phyloP scores from a whole-genome alignment of 35 echinoderm and acorn worm genomes.

The Ophiothrix spiculata region DNA sequence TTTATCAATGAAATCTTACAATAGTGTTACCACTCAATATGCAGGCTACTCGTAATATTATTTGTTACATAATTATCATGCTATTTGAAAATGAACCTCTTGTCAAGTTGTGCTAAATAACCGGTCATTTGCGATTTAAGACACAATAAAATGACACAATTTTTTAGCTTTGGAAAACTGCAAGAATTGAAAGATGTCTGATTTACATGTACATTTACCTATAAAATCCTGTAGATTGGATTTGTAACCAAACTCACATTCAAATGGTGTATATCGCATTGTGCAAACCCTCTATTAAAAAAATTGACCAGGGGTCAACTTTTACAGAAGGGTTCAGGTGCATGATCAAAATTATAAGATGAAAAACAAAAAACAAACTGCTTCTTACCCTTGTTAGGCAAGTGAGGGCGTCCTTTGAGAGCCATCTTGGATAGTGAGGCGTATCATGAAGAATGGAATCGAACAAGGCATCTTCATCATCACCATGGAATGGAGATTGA shows the following conservation, averaged over 20 bases:
- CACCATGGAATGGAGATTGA: constrained; percentile 98
- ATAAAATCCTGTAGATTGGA: too few species aligned
- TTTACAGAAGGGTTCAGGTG: background rate
- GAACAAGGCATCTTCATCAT: constrained; percentile 95
- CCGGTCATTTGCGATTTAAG: too few species aligned
- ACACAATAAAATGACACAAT: too few species aligned
- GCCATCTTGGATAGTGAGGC: constrained; percentile 78
- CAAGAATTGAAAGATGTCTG: too few species aligned
- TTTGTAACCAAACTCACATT: too few species aligned
- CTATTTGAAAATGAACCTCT: background rate
- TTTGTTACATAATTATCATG: background rate
- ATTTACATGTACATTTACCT: too few species aligned
- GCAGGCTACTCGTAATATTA: background rate
- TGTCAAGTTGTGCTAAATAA: background rate
- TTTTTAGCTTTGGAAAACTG: too few species aligned
- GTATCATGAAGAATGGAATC: constrained; percentile 94
- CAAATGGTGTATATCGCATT: too few species aligned
- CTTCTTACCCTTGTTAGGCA: constrained; percentile 72
- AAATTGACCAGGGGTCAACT: background rate
- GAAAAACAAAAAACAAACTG: background rate
- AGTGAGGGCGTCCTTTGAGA: constrained; percentile 65
- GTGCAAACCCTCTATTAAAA: too few species aligned
- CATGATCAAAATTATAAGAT: background rate
- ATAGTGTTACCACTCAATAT: background rate
- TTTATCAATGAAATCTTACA: background rate